Percentiles rank a stretch among this genome's conserved stretches.
phyloP scores from a whole-genome alignment of 1,140 invertebrate genomes.

The Lepidurus packardi region DNA sequence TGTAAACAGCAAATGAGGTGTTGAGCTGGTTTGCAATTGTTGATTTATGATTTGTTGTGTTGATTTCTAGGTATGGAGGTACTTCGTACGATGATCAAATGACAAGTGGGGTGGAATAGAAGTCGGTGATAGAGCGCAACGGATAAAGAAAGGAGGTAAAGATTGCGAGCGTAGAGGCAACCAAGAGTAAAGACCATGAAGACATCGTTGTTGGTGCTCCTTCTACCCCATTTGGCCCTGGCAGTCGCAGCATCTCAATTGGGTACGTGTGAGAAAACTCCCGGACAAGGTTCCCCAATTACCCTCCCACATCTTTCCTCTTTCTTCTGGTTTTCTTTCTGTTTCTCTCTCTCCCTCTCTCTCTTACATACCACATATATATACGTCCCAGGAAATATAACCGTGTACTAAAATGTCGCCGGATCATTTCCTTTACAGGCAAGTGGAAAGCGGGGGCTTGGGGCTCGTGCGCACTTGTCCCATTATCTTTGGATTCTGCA shows the following conservation, averaged over 20 bases:
- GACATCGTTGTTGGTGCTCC: constrained; percentile 10
- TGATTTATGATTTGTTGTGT: neutral
- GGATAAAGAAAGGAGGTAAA: neutral
- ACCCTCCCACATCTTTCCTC: neutral
- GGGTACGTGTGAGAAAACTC: neutral
- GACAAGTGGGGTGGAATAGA: neutral
- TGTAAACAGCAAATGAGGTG: too few species aligned
- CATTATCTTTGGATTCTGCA: neutral
- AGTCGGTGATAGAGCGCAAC: neutral
- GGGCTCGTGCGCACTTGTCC: neutral
- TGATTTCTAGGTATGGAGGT: neutral
- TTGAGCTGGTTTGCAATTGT: too few species aligned
- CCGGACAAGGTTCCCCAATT: neutral
- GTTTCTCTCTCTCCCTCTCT: neutral
- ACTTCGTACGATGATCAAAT: constrained; percentile 5
- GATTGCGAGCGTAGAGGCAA: constrained; percentile 13
- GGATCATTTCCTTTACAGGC: neutral
- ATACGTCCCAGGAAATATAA: neutral
- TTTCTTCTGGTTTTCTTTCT: neutral
- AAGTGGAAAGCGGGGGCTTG: constrained; percentile 13
- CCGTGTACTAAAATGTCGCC: constrained; percentile 4
- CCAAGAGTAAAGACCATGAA: constrained; percentile 12
- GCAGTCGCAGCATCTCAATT: constrained; percentile 17
- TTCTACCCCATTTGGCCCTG: constrained; percentile 12
- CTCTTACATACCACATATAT: neutral